phyloP scores from a whole-genome alignment of 1,140 invertebrate genomes.

The Acromyrmex charruanus region DNA sequence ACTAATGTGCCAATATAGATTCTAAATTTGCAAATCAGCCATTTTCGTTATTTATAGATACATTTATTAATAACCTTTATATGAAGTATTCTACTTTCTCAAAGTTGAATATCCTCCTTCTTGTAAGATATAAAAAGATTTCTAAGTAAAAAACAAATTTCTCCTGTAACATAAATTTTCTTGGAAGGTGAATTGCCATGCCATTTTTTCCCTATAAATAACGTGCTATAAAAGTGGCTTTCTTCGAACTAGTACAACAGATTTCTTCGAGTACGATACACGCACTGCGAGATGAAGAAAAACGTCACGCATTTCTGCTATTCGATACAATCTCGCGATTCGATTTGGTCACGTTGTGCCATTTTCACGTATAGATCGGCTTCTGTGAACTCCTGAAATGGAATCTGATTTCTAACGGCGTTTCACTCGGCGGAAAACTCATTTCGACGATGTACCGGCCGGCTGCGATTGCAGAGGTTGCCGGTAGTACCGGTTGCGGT shows the following conservation, averaged over 20 bases:
- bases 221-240: conserved; percentile 4
- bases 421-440: conserved; percentile 71
- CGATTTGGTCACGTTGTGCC: conserved; percentile 51
- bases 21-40: neutral
- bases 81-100: too few relatives aligned
- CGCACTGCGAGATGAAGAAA: neutral
- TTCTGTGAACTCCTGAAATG: conserved; percentile 73
- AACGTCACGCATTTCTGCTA: conserved; percentile 4
- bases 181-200: neutral
- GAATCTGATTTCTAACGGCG: conserved; percentile 82
- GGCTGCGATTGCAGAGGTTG: conserved; percentile 53
- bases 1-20: neutral
- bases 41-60: neutral
- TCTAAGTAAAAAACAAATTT: neutral
- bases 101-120: too few relatives aligned
- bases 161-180: conserved; percentile 3
- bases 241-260: neutral
- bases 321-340: conserved; percentile 42
- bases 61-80: too few relatives aligned
- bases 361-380: conserved; percentile 21
- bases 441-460: conserved; percentile 39
- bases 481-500: conserved; percentile 54
- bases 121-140: neutral
- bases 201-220: neutral
- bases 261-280: neutral